Base-by-base conservation (phyloP, 2,113 vertebrate genomes). In the Nematolebias whitei region DNA sequence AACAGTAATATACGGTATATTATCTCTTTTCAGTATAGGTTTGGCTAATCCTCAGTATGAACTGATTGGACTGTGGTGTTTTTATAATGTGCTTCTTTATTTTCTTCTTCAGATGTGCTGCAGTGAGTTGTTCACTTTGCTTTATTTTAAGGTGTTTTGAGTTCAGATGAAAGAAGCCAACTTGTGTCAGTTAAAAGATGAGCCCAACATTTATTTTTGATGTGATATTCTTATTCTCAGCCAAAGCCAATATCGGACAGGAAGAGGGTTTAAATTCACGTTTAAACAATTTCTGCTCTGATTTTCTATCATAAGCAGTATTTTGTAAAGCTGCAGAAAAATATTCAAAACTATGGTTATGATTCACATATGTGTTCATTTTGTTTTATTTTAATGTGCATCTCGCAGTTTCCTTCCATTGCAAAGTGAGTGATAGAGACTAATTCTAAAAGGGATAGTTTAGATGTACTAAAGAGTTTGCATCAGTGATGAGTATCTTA, bases 1-100 rank as follows among this genome's bases (percentile, higher is more conserved):
- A 61, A 60, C 77, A 69, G 75, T 87, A 66, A 79, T 70, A 63
- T 75, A 53, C 73, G 60, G 64, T 78, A 84, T 85, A 83, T 82
- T 63, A 57, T 76, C 51, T 79, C 63, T 80, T 67, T 68, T 83
- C 67, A 57, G 35, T 82, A 77, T 72, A 52, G 76, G 69, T 85
- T 88, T 83, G 87, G 70, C 71, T 80, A 72, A 80, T 73, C 56
- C 74, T 79, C 60, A 8, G 41, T 76, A 64, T 74, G 73, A 80
- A 61, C 72, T 76, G 82, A 74, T 80, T 78, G 82, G 77, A 75
- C 74, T 84, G 77, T 83, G 47, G 79, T 82, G 86, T 82, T 78
- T 89, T 85, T 75, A 75, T 77, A 66, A 87, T 11, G 84, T 87
- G 79, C 12, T 82, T n/a, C n/a, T n/a, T n/a, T n/a, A n/a, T n/a